phyloP scores from a whole-genome alignment of 2,797 vertebrate genomes.

The Picus viridis region DNA sequence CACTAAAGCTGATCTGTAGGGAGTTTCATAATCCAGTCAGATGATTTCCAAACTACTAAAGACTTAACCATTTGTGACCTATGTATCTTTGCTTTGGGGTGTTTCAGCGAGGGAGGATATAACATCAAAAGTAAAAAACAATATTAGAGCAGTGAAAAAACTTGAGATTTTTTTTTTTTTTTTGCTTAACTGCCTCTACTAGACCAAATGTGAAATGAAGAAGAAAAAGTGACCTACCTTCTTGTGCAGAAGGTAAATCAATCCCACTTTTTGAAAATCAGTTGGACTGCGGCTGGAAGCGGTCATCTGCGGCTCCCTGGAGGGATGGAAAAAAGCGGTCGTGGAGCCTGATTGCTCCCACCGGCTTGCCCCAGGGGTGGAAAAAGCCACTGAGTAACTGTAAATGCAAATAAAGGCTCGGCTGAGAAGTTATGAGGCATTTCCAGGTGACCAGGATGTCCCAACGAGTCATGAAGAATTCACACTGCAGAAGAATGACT shows the following conservation, averaged over 20 bases:
- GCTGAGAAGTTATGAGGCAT: no score
- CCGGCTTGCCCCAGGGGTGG: no score
- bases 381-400: no score
- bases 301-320: no score
- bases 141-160: background rate
- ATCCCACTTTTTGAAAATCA: background rate
- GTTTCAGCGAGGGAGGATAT: background rate
- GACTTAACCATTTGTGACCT: background rate
- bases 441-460: no score
- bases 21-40: background rate
- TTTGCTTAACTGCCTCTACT: accelerated
- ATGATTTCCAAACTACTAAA: background rate
- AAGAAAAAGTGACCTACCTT: background rate
- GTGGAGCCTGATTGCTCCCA: no score
- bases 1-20: background rate
- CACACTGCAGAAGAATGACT: no score
- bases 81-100: background rate
- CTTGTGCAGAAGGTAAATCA: background rate
- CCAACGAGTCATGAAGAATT: no score
- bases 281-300: no score
- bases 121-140: background rate
- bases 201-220: background rate
- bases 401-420: no score
- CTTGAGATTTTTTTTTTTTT: background rate
- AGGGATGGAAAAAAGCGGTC: no score